phyloP scores from a whole-genome alignment of 2,888 invertebrate genomes.

The Metacarcinus magister region DNA sequence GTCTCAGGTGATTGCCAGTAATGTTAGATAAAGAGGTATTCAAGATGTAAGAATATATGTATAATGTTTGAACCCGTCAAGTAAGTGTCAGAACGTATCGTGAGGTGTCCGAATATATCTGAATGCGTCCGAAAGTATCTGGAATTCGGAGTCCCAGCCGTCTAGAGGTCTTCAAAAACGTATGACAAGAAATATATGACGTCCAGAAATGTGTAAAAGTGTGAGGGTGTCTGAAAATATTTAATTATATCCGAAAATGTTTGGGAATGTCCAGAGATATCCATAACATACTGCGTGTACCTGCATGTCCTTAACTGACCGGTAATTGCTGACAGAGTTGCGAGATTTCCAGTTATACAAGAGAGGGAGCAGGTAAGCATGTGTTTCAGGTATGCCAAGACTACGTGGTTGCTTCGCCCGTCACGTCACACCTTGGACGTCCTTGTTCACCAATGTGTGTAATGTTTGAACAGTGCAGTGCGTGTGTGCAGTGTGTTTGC shows the following conservation, averaged over 20 bases:
- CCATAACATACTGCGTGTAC: neutral
- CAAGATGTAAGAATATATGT: too few relatives aligned
- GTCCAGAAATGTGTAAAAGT: neutral
- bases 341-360: neutral
- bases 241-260: neutral
- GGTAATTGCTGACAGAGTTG: neutral
- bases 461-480: neutral
- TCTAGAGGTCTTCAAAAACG: too few relatives aligned
- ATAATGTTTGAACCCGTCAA: too few relatives aligned
- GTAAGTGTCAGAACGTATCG: too few relatives aligned
- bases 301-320: neutral
- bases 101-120: too few relatives aligned
- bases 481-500: neutral
- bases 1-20: too few relatives aligned
- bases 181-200: too few relatives aligned
- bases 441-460: neutral
- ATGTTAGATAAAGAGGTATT: too few relatives aligned
- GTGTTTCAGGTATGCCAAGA: conserved; percentile 43
- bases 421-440: neutral
- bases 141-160: too few relatives aligned
- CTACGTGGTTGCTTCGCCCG: too few relatives aligned
- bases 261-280: neutral
- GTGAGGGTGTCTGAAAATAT: neutral
- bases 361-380: neutral
- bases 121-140: too few relatives aligned